A percentile compares a stretch with the other conserved stretches of the same genome.
Evolutionary conservation across 2,797 vertebrate species (phyloP).

Genomic region (Hafferia zeledoni): DNA sequence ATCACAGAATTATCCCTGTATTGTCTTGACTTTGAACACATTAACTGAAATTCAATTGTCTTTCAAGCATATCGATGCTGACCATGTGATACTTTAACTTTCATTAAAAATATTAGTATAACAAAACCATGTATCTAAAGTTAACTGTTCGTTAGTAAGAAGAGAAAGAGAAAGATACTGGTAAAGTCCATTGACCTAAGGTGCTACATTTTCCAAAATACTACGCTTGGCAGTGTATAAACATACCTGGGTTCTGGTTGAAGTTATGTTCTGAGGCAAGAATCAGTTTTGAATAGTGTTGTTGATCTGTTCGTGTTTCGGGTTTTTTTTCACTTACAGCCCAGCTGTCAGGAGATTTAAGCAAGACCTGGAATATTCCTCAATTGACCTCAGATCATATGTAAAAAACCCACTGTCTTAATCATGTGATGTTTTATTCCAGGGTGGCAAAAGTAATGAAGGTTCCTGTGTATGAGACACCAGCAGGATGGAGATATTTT

Average conservation of each 20-base stretch:
- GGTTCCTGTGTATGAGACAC: slow-evolving; percentile 94
- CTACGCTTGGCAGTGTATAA: background rate
- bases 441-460: slow-evolving; percentile 98
- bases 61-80: background rate
- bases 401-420: background rate
- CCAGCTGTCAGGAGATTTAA: background rate
- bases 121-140: background rate
- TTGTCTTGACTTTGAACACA: background rate
- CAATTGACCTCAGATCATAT: background rate
- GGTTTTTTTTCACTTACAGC: background rate
- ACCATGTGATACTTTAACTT: background rate
- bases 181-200: background rate
- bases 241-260: background rate
- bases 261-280: background rate
- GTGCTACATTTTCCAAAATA: background rate
- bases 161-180: background rate
- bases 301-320: background rate
- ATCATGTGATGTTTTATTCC: slow-evolving; percentile 18
- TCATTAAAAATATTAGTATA: background rate
- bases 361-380: background rate
- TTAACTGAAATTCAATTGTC: background rate
- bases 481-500: slow-evolving; percentile 96
- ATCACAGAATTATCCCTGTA: background rate
- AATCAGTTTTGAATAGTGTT: background rate
- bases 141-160: background rate